Base-by-base conservation (phyloP, 2,113 vertebrate genomes). In the Zeus faber region DNA sequence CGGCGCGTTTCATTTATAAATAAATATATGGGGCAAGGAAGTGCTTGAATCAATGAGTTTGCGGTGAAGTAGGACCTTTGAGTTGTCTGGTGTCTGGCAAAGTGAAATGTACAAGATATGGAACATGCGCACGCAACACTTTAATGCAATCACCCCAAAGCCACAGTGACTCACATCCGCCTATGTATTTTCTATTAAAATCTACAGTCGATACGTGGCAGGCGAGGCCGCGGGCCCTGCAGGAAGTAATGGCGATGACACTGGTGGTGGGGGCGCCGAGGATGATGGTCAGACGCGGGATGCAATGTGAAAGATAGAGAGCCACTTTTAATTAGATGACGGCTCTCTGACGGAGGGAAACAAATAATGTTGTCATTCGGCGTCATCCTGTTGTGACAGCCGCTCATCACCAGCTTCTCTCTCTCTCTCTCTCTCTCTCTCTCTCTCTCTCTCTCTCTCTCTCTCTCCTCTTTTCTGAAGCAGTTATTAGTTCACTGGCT, bases 281-380 rank as follows among this genome's bases (percentile, higher is more conserved):
- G 70, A 58, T 76, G 61, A 74, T 51, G 49, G 61, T 76, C 65
- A 68, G 62, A 72, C 54, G 40, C 58, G 53, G 62, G 54, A 77
- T 68, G 49, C 24, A 58, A 79, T 65, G 74, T 73, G 80, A 81
- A 80, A 51, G 77, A 82, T 78, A 22, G 59, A 53, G 29, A 76
- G 81, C 58, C 85, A 76, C 54, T 18, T 75, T 77, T 74, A 83
- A 84, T 86, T 81, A 83, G 49, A 70, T 65, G 70, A 81, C 69
- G 61, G 65, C 58, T 55, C 64, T 51, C 43, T 76, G 71, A 80
- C 2, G 58, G 70, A 76, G 65, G 60, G 65, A 79, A 82, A 83
- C 69, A 79, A 84, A 82, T 78, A 61, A 72, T 62, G 67, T 54
- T 81, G 79, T 82, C 75, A 75, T 81, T 81, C 70, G 70, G 47